Evolutionary conservation across 2,797 vertebrate species (phyloP).

Genomic region (Pseudochaenichthys georgianus): DNA sequence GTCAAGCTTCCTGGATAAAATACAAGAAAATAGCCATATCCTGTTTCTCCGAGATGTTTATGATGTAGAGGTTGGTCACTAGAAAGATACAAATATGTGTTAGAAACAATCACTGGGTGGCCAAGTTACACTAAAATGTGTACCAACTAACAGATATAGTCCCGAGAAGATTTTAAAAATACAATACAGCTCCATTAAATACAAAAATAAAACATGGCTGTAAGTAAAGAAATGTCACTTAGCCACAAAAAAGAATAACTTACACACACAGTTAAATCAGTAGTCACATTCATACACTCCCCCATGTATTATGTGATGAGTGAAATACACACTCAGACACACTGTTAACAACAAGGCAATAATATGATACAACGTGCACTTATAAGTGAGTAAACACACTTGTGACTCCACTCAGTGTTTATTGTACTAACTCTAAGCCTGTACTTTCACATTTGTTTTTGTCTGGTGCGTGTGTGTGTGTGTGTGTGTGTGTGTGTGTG

Average conservation of each 20-base stretch:
- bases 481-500: neutral
- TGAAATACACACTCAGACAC: constrained; percentile 1
- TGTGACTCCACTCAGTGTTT: constrained; percentile 50
- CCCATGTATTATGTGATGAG: constrained; percentile 24
- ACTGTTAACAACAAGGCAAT: constrained; percentile 2
- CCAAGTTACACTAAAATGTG: neutral
- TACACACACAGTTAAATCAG: neutral
- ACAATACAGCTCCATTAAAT: neutral
- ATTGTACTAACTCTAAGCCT: constrained; percentile 50
- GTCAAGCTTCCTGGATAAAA: neutral
- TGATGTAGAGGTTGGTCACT: neutral
- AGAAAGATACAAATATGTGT: neutral
- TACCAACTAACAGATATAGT: neutral
- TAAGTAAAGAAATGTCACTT: neutral
- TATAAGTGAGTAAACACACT: constrained; percentile 39
- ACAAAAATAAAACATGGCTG: neutral
- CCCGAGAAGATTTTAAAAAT: neutral
- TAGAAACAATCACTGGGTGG: neutral
- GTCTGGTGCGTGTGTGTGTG: constrained; percentile 42
- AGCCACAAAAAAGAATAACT: neutral
- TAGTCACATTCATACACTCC: neutral
- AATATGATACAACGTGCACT: constrained; percentile 16
- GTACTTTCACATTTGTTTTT: constrained; percentile 68
- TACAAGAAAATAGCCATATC: neutral
- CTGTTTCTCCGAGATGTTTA: neutral